Percentiles rank a stretch among this genome's conserved stretches.
Evolutionary conservation across 2,888 invertebrate genomes (phyloP).

Genomic region (Rhodophaea formosa): DNA sequence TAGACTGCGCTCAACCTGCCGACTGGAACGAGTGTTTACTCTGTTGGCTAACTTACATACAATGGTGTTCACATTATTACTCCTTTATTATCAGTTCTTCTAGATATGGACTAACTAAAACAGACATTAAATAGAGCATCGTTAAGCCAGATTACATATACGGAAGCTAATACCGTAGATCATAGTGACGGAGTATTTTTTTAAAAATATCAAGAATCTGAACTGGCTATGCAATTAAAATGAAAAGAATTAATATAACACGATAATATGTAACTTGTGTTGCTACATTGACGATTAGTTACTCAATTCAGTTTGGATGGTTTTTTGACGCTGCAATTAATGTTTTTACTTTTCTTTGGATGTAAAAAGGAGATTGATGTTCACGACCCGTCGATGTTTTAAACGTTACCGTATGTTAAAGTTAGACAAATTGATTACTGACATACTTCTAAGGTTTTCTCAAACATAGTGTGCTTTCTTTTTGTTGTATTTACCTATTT

Average conservation of each 20-base stretch:
- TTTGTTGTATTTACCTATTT: slow-evolving; percentile 16
- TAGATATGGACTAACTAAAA: slow-evolving; percentile 26
- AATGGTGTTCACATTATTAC: slow-evolving; percentile 67
- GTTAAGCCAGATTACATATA: neutral
- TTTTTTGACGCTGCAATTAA: slow-evolving; percentile 65
- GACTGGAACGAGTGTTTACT: slow-evolving; percentile 71
- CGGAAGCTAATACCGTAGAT: slow-evolving; percentile 39
- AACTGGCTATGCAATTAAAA: slow-evolving; percentile 55
- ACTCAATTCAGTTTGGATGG: slow-evolving; percentile 70
- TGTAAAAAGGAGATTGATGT: slow-evolving; percentile 45
- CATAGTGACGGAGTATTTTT: slow-evolving; percentile 55
- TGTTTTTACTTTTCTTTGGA: slow-evolving; percentile 63
- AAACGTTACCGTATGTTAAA: slow-evolving; percentile 38
- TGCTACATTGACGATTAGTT: slow-evolving; percentile 61
- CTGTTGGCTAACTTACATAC: slow-evolving; percentile 67
- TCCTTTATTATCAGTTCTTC: slow-evolving; percentile 41
- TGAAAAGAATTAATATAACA: slow-evolving; percentile 56
- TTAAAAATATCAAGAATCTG: slow-evolving; percentile 47
- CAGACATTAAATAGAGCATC: neutral
- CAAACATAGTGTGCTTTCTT: too few species aligned
- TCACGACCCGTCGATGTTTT: slow-evolving; percentile 35
- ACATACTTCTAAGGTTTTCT: slow-evolving; percentile 35
- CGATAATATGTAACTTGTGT: slow-evolving; percentile 62
- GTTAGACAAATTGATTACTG: slow-evolving; percentile 49
- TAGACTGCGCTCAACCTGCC: slow-evolving; percentile 75